phyloP scores from a whole-genome alignment of 2,888 invertebrate species.

The Scaptomyza parva region DNA sequence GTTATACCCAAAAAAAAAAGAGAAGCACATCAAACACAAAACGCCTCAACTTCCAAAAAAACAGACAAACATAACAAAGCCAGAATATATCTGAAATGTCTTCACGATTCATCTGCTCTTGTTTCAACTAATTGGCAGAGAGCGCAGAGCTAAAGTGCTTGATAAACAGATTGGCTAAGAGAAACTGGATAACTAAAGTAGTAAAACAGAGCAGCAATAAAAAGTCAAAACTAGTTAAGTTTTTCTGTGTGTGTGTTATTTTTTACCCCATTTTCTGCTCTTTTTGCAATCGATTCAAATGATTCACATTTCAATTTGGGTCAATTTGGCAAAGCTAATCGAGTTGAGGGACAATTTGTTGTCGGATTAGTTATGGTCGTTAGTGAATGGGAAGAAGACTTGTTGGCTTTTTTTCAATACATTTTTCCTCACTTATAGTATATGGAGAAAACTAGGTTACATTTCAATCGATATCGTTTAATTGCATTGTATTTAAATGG shows the following conservation, averaged over 20 bases:
- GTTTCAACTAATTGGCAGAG: slow-evolving; percentile 63
- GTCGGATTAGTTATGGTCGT: background rate
- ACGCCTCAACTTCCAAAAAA: slow-evolving; percentile 12
- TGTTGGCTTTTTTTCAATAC: background rate
- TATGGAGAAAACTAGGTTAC: too few species aligned
- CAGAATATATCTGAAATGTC: slow-evolving; percentile 39
- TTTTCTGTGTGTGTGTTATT: background rate
- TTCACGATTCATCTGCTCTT: slow-evolving; percentile 50
- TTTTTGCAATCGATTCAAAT: slow-evolving; percentile 2
- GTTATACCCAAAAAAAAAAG: slow-evolving; percentile 1
- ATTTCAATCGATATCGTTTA: background rate
- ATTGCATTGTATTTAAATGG: background rate
- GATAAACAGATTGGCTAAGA: background rate
- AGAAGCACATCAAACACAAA: slow-evolving; percentile 19
- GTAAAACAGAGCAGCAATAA: background rate
- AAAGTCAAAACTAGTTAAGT: slow-evolving; percentile 18
- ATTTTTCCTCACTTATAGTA: too few species aligned
- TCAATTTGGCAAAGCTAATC: slow-evolving; percentile 42
- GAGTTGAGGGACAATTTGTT: slow-evolving; percentile 3
- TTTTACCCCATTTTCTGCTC: background rate
- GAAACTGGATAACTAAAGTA: background rate
- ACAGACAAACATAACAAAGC: slow-evolving; percentile 6
- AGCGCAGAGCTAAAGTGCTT: background rate
- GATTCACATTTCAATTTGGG: slow-evolving; percentile 44
- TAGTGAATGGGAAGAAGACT: background rate